A percentile compares a stretch with the other conserved stretches of the same genome.
These are phyloP conservation scores for Anguilla rostrata DNA, from an alignment of 2,113 vertebrate genomes.

Conservation along the genomic window DNA sequence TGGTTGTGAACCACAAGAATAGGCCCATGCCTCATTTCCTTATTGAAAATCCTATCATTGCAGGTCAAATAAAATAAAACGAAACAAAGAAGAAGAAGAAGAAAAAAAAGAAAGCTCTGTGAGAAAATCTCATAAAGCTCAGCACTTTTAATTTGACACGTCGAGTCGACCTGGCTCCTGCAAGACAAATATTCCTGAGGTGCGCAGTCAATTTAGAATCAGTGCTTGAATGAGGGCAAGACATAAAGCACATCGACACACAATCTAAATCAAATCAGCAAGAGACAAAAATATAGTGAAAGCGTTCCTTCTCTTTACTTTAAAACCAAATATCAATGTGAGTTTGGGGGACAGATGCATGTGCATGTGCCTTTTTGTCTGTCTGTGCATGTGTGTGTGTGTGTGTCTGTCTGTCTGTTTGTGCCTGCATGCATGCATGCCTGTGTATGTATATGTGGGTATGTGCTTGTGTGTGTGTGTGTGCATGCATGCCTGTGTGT, in stretches of 20 bases:
- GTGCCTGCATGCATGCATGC: no score
- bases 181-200: background rate
- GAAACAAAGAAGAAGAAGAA: background rate
- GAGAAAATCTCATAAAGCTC: background rate
- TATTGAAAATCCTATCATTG: background rate
- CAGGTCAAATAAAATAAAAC: background rate
- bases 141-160: background rate
- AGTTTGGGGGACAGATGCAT: background rate
- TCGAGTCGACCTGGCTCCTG: background rate
- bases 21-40: background rate
- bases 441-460: no score
- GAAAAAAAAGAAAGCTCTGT: background rate
- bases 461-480: no score
- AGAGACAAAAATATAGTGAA: background rate
- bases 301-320: background rate
- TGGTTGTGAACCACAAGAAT: background rate
- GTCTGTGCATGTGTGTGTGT: no score
- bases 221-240: background rate
- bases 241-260: background rate
- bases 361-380: no score
- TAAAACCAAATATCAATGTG: background rate
- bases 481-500: no score
- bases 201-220: background rate
- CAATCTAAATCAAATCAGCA: conserved; percentile 1
- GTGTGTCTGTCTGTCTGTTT: no score